phyloP scores from a whole-genome alignment of 1,140 invertebrate genomes.

The Pogonognathellus flavescens region DNA sequence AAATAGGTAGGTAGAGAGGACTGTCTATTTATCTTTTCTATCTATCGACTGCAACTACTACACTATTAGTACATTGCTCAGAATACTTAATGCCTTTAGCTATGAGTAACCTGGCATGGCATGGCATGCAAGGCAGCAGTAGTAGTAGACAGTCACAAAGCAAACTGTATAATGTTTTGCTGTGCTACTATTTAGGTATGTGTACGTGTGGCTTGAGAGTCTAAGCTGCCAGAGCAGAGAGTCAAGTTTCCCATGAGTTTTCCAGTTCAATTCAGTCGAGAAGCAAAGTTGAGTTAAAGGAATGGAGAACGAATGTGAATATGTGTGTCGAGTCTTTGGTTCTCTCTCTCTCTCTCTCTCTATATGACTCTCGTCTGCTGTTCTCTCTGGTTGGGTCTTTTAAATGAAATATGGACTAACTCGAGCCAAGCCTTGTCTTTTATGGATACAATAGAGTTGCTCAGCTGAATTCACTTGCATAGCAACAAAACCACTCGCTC shows the following conservation, averaged over 20 bases:
- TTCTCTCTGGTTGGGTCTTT: conserved; percentile 3
- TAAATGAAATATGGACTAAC: conserved; percentile 45
- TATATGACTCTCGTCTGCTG: too few species aligned
- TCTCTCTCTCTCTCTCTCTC: neutral
- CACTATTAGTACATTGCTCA: neutral
- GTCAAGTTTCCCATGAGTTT: conserved; percentile 48
- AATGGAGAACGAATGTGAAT: conserved; percentile 38
- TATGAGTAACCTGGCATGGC: conserved; percentile 25
- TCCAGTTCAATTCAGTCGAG: conserved; percentile 48
- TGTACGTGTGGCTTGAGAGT: neutral
- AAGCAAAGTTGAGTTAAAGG: conserved; percentile 42
- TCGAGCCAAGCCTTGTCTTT: conserved; percentile 34
- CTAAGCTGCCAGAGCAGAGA: neutral
- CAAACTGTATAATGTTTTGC: too few species aligned
- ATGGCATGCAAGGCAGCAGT: neutral
- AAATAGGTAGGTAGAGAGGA: neutral
- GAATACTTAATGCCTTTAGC: conserved; percentile 19
- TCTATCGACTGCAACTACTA: neutral
- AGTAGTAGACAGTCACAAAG: neutral
- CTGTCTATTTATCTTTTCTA: neutral
- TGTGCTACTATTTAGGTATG: neutral
- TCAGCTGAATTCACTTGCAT: conserved; percentile 36
- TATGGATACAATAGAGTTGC: conserved; percentile 39
- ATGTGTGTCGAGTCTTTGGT: conserved; percentile 31
- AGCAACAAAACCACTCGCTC: conserved; percentile 21